Percentiles rank a stretch among this genome's conserved stretches.
Conservation (phyloP, 2,888 invertebrate species). For the Mayetiola destructor region DNA sequence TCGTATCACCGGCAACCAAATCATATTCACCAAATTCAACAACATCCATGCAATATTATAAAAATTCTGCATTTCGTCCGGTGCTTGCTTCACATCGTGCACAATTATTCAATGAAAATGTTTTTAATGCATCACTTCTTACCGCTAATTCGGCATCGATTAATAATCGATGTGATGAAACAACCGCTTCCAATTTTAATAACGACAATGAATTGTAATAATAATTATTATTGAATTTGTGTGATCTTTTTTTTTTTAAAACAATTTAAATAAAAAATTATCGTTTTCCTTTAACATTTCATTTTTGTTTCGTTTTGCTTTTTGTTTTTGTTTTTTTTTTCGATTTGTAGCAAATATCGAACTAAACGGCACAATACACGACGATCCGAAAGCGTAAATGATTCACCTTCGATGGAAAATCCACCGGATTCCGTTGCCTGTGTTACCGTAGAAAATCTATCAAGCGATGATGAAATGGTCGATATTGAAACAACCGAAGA, state of each 20-base stretch:
- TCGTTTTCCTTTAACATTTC: neutral
- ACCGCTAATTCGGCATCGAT: constrained; percentile 24
- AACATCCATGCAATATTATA: constrained; percentile 19
- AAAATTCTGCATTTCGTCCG: constrained; percentile 24
- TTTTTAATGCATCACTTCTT: neutral
- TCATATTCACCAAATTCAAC: neutral
- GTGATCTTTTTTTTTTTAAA: neutral
- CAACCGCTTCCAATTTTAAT: neutral
- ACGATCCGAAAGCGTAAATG: neutral
- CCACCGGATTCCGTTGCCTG: neutral
- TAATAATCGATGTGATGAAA: constrained; percentile 19
- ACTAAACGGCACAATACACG: neutral
- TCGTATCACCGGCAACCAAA: constrained; percentile 3
- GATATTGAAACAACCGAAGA: constrained; percentile 81
- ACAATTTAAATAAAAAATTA: neutral
- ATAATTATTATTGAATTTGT: neutral
- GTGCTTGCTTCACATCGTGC: constrained; percentile 17
- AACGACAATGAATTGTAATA: constrained; percentile 2
- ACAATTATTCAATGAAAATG: constrained; percentile 8
- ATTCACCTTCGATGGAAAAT: neutral
- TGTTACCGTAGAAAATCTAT: constrained; percentile 20
- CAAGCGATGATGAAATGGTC: constrained; percentile 64
- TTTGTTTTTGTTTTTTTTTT: neutral
- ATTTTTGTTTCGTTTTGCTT: neutral
- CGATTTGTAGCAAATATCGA: neutral